A percentile compares a stretch with the other conserved stretches of the same genome.
These are phyloP conservation scores for Eupithecia subumbrata DNA, from an alignment of 2,888 invertebrate genomes.

Conservation along the genomic window DNA sequence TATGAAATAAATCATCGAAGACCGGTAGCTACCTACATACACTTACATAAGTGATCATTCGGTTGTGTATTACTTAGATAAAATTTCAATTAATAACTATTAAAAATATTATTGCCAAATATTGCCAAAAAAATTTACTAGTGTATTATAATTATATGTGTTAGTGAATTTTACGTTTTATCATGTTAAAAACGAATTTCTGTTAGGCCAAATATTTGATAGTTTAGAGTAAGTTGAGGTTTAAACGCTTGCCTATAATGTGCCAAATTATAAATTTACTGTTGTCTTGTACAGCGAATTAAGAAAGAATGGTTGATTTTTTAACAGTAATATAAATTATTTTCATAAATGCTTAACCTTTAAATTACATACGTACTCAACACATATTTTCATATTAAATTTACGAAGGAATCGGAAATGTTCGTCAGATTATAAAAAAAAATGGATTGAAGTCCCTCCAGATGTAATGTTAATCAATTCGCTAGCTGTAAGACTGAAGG, in stretches of 20 bases:
- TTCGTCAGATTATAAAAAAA: constrained; percentile 65
- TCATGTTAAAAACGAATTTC: constrained; percentile 25
- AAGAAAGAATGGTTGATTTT: constrained; percentile 15
- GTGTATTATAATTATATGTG: too few relatives aligned
- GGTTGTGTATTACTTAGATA: constrained; percentile 79
- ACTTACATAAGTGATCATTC: constrained; percentile 77
- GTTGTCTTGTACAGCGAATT: constrained; percentile 38
- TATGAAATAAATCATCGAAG: constrained; percentile 9
- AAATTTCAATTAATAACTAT: constrained; percentile 62
- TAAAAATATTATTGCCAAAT: constrained; percentile 62
- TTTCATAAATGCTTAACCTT: constrained; percentile 62
- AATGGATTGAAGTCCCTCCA: constrained; percentile 79
- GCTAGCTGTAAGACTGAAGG: constrained; percentile 81
- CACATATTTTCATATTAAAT: constrained; percentile 67
- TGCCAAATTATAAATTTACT: constrained; percentile 39
- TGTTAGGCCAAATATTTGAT: constrained; percentile 9
- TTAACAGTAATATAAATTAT: constrained; percentile 51
- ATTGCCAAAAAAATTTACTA: constrained; percentile 62
- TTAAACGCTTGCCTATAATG: constrained; percentile 32
- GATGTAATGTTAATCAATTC: constrained; percentile 74
- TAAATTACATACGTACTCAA: constrained; percentile 62
- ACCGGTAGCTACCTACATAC: constrained; percentile 34
- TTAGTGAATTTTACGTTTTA: constrained; percentile 26
- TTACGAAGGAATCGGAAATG: constrained; percentile 59
- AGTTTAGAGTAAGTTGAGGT: constrained; percentile 10